Base-by-base conservation (phyloP, 1,140 invertebrate species). In the Drosophila littoralis region DNA sequence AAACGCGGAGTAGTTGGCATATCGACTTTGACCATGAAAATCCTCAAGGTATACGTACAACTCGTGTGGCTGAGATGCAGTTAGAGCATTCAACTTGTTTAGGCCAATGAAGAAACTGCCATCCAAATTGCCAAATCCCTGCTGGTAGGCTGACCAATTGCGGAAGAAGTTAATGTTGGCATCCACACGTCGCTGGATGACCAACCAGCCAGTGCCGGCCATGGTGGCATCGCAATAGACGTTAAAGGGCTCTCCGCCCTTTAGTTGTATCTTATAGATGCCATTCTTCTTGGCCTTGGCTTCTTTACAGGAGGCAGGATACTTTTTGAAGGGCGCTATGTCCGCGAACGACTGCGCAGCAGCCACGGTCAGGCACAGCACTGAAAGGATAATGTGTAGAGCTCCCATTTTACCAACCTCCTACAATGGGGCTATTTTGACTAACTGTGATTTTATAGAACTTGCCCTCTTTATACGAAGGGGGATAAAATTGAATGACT, bases 231-330 rank as follows among this genome's bases (percentile, higher is more conserved):
- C 75, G 33, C 75, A 77, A 54, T 64, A 77, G 7, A 74, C 75
- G 0, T 74, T 40, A 35, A 77, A 58, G 9, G 64, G 43, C 10
- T 54, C 17, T 0, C 52, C 33, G 9, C 71, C 64, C 4, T 68
- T 64, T n/a, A 64, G 0, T 7, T 68, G 57, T 7, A 77, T 74
- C 35, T 68, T 77, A 6, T 61, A 52, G 9, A 77, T 64, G 45
- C 70, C 46, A 8, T 77, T 74, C 33, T 77, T 74, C 54, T 74
- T 77, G 35, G 70, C 58, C 28, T 77, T 74, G 7, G 75, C 75
- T 6, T 54, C 75, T 36, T 59, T 43, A 9, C 75, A 77, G 3
- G 64, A 54, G 9, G 45, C 40, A 0, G 64, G 64, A 50, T 68
- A 68, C 9, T 17, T 74, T 32, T 64, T 68, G 54, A 38, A 68